Conservation (phyloP, 2,797 vertebrate species). For the Trachurus trachurus region DNA sequence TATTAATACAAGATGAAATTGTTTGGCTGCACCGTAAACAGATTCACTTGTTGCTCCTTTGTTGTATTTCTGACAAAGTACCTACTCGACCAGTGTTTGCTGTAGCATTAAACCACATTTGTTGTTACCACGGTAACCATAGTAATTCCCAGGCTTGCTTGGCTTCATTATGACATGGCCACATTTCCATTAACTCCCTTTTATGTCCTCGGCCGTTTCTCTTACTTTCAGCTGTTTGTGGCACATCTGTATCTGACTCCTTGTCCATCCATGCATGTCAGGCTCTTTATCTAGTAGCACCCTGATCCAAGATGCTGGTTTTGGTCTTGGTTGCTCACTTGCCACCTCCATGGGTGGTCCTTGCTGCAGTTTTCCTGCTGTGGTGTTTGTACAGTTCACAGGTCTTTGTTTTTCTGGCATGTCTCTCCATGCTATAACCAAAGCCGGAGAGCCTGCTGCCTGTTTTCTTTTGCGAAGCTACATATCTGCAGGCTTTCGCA, state of each 20-base stretch:
- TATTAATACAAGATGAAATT: not conserved
- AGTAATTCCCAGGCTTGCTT: conserved; percentile 6
- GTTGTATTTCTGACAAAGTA: not conserved
- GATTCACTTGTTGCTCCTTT: not conserved
- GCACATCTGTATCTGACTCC: conserved; percentile 52
- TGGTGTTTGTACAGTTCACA: conserved; percentile 79
- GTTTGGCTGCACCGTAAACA: conserved; percentile 3
- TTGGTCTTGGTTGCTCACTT: conserved; percentile 69
- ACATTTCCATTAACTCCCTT: conserved; percentile 32
- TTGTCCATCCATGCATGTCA: conserved; percentile 49
- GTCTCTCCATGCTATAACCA: conserved; percentile 71
- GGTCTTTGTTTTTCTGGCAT: conserved; percentile 81
- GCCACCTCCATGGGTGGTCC: conserved; percentile 81
- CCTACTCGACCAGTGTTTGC: not conserved
- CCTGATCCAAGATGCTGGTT: conserved; percentile 64
- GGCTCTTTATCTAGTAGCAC: conserved; percentile 66
- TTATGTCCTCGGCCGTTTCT: conserved; percentile 17
- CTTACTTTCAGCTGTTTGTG: conserved; percentile 13
- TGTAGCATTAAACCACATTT: not conserved
- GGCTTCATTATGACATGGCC: conserved; percentile 9
- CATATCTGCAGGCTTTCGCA: conserved; percentile 73
- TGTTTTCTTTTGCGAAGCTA: conserved; percentile 81
- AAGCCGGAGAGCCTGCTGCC: conserved; percentile 69
- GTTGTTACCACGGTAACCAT: not conserved
- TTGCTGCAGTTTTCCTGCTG: conserved; percentile 64